These are phyloP conservation scores for Lutraria rhynchaena DNA, from an alignment of 1,140 invertebrate genomes.

Conservation along the genomic window DNA sequence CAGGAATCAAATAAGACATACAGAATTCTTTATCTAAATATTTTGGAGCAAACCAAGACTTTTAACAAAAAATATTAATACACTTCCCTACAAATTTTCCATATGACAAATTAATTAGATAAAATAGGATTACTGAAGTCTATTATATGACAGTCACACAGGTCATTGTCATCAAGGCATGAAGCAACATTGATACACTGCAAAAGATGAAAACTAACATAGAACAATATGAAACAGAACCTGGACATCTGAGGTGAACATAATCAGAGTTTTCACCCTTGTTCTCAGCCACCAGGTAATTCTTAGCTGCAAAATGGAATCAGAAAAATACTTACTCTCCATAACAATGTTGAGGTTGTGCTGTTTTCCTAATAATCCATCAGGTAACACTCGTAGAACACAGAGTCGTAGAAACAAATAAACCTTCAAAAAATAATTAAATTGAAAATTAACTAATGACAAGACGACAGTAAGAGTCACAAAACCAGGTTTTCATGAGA, in stretches of 20 bases:
- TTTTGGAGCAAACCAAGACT: not conserved
- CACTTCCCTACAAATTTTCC: not conserved
- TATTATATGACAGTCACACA: not conserved
- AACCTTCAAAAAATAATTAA: not conserved
- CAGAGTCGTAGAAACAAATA: not conserved
- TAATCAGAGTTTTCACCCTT: not conserved
- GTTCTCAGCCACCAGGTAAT: not conserved
- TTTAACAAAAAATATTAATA: not conserved
- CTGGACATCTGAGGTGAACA: not conserved
- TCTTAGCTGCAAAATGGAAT: not conserved
- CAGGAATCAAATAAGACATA: not conserved
- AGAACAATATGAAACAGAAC: not conserved
- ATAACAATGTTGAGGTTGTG: slow-evolving; percentile 16
- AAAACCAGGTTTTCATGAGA: too few relatives aligned
- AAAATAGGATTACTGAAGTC: too few relatives aligned
- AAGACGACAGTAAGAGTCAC: too few relatives aligned
- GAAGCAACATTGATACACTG: not conserved
- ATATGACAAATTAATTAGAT: too few relatives aligned
- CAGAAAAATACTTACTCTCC: slow-evolving; percentile 2
- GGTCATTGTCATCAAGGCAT: not conserved
- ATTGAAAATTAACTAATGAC: too few relatives aligned
- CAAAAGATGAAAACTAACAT: not conserved
- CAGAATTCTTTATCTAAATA: not conserved
- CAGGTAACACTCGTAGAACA: not conserved
- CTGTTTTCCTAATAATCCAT: not conserved